Evolutionary conservation across 2,888 invertebrate genomes (phyloP).

Genomic region (Gandaritis pyraliata): DNA sequence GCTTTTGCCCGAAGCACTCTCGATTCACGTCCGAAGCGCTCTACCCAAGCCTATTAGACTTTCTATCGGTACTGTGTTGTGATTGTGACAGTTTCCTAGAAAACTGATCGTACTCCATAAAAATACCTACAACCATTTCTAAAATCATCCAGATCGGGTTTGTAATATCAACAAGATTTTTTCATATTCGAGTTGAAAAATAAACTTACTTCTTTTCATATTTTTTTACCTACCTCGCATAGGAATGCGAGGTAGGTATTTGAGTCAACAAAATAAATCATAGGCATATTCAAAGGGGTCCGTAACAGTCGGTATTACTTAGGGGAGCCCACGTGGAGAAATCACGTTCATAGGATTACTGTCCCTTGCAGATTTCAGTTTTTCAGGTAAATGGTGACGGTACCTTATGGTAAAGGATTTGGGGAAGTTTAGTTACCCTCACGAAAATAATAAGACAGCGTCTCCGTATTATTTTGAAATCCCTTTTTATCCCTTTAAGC

Average conservation of each 20-base stretch:
- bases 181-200: background rate
- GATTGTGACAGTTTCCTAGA: no score
- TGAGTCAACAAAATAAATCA: constrained; percentile 20
- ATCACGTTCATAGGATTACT: constrained; percentile 57
- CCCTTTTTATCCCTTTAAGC: no score
- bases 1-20: no score
- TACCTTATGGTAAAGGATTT: constrained; percentile 8
- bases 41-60: no score
- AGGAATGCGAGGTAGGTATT: background rate
- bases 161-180: no score
- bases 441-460: background rate
- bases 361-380: constrained; percentile 44
- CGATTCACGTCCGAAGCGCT: no score
- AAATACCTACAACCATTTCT: no score
- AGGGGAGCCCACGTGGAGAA: constrained; percentile 41
- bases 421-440: background rate
- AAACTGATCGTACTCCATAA: no score
- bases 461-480: background rate
- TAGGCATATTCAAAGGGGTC: constrained; percentile 14
- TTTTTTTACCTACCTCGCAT: background rate
- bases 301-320: constrained; percentile 18
- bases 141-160: no score
- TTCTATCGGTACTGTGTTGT: no score
- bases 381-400: constrained; percentile 36
- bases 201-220: background rate